A percentile compares a stretch with the other conserved stretches of the same genome.
Conservation (phyloP, 1,140 invertebrate species). For the Zaprionus inermis region DNA sequence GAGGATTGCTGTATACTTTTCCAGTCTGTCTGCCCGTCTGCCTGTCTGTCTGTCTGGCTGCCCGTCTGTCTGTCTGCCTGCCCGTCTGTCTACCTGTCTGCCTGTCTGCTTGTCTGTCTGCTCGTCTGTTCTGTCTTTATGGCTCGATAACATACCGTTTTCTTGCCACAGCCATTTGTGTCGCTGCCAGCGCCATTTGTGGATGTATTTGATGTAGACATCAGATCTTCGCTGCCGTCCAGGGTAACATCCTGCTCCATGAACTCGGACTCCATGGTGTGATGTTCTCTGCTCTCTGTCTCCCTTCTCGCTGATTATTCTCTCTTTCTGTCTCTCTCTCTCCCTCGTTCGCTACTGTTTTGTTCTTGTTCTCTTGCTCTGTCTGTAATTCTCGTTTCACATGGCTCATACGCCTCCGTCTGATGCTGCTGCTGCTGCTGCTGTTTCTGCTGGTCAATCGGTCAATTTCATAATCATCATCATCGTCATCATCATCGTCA, state of each 20-base stretch:
- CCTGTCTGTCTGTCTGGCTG: background rate
- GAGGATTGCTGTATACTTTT: background rate
- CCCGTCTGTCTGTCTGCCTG: background rate
- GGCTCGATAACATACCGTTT: conserved; percentile 58
- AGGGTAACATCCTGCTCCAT: conserved; percentile 63
- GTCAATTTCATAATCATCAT: conserved; percentile 37
- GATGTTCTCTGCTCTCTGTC: conserved; percentile 10
- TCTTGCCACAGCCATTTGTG: conserved; percentile 65
- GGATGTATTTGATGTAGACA: conserved; percentile 70
- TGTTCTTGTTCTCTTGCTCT: conserved; percentile 17
- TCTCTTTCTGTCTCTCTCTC: conserved; percentile 12
- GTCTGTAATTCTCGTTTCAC: conserved; percentile 45
- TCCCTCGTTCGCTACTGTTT: conserved; percentile 4
- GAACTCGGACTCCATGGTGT: conserved; percentile 48
- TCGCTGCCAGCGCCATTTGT: conserved; percentile 61
- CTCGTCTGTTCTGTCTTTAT: background rate
- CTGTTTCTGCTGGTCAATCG: conserved; percentile 48
- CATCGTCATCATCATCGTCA: conserved; percentile 24
- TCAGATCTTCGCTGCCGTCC: conserved; percentile 62
- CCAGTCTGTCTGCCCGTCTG: background rate
- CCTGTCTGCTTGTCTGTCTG: background rate
- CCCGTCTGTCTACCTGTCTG: background rate
- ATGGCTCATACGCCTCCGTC: conserved; percentile 59
- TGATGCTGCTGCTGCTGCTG: conserved; percentile 2
- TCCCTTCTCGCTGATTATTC: conserved; percentile 3